Percentiles rank a stretch among this genome's conserved stretches.
phyloP scores from a whole-genome alignment of 2,888 invertebrate genomes.

The Heliconius ismenius region DNA sequence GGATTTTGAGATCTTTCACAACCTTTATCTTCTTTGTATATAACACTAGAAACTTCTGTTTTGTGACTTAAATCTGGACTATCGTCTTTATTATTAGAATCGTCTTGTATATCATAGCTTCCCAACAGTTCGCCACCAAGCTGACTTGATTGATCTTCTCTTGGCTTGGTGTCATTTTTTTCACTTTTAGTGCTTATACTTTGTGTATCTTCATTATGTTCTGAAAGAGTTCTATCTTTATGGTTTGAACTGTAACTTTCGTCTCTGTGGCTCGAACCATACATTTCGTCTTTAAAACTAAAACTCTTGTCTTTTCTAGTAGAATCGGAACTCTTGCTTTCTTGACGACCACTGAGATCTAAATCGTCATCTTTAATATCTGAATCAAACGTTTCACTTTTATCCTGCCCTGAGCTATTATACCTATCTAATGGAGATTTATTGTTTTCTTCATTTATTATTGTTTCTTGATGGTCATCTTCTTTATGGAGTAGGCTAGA shows the following conservation, averaged over 20 bases:
- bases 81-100: conserved; percentile 12
- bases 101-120: not conserved
- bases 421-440: not conserved
- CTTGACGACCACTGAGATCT: not conserved
- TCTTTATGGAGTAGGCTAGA: conserved; percentile 22
- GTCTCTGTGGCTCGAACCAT: conserved; percentile 25
- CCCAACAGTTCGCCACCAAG: not conserved
- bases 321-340: conserved; percentile 23
- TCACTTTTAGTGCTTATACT: not conserved
- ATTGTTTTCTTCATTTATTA: not conserved
- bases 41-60: not conserved
- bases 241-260: conserved; percentile 1
- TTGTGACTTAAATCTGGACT: conserved; percentile 3
- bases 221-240: conserved; percentile 3
- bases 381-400: conserved; percentile 7
- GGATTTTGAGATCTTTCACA: not conserved
- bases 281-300: conserved; percentile 29
- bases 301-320: conserved; percentile 29
- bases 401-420: not conserved
- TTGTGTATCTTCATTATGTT: conserved; percentile 7
- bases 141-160: not conserved
- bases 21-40: conserved; percentile 10
- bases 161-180: not conserved
- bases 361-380: conserved; percentile 21
- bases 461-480: conserved; percentile 18